Evolutionary conservation across 1,140 invertebrate genomes (phyloP).

Genomic region (Brachionus asplanchnoidis): DNA sequence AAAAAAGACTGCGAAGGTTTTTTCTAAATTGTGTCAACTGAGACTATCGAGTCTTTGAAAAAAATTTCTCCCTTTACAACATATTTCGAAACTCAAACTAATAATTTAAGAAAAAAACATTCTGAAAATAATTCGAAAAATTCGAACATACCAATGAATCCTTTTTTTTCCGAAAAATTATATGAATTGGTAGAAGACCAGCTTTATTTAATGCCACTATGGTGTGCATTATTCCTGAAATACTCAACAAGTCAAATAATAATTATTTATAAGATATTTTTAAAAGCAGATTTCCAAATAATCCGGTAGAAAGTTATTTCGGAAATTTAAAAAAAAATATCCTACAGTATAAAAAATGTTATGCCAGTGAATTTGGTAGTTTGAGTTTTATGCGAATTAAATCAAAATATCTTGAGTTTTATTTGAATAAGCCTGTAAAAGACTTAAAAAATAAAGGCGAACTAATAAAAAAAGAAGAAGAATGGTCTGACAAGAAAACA

Average conservation of each 20-base stretch:
- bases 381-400: no score
- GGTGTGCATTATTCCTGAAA: background rate
- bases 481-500: background rate
- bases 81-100: background rate
- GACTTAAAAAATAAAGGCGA: no score
- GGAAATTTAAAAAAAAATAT: background rate
- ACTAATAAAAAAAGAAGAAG: background rate
- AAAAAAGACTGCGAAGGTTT: background rate
- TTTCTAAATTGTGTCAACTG: background rate
- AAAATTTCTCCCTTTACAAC: background rate
- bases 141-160: background rate
- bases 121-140: background rate
- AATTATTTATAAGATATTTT: background rate
- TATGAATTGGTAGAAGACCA: background rate
- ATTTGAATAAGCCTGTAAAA: no score
- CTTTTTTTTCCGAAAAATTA: background rate
- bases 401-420: no score
- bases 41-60: background rate
- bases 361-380: no score
- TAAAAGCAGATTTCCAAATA: background rate
- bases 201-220: no score
- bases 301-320: background rate
- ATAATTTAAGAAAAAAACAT: background rate
- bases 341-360: no score
- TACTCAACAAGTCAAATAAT: background rate